phyloP scores from a whole-genome alignment of 2,797 vertebrate genomes.

The Micropoecilia bifurca region DNA sequence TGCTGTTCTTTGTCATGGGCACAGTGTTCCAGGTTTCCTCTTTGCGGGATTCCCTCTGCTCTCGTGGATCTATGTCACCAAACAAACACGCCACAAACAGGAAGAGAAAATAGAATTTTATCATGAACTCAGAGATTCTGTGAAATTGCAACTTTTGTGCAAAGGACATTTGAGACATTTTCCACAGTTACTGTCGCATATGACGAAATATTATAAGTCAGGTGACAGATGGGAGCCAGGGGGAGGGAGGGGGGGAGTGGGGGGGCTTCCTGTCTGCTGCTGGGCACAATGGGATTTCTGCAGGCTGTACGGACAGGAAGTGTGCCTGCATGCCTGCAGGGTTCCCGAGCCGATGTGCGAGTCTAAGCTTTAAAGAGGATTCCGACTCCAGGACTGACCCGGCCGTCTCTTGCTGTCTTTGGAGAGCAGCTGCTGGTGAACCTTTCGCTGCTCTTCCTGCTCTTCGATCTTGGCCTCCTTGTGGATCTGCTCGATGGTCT shows the following conservation, averaged over 20 bases:
- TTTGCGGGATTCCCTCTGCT: conserved; percentile 78
- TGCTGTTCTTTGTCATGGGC: conserved; percentile 95
- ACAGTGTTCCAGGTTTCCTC: conserved; percentile 98
- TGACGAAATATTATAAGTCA: conserved; percentile 32
- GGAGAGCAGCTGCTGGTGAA: conserved; percentile 94
- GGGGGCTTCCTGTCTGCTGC: conserved; percentile 52
- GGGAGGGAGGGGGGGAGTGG: no score
- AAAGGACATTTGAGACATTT: neutral
- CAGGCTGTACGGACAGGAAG: conserved; percentile 55
- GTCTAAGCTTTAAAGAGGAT: conserved; percentile 75
- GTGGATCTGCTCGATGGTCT: conserved; percentile 99
- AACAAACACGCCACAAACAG: conserved; percentile 4
- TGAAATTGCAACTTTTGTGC: neutral
- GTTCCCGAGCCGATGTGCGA: conserved; percentile 51
- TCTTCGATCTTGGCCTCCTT: conserved; percentile 98
- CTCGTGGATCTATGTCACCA: conserved; percentile 54
- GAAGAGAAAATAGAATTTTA: neutral
- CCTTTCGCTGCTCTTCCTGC: conserved; percentile 97
- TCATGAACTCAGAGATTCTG: neutral
- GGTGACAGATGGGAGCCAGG: conserved; percentile 36
- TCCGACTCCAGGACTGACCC: conserved; percentile 80
- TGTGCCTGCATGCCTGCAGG: conserved; percentile 42
- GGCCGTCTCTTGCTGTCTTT: conserved; percentile 94
- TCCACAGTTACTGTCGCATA: neutral
- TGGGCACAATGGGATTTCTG: conserved; percentile 60